Percentiles rank a stretch among this genome's conserved stretches.
Conservation (phyloP, 2,797 vertebrate species). For the Malurus splendens region DNA sequence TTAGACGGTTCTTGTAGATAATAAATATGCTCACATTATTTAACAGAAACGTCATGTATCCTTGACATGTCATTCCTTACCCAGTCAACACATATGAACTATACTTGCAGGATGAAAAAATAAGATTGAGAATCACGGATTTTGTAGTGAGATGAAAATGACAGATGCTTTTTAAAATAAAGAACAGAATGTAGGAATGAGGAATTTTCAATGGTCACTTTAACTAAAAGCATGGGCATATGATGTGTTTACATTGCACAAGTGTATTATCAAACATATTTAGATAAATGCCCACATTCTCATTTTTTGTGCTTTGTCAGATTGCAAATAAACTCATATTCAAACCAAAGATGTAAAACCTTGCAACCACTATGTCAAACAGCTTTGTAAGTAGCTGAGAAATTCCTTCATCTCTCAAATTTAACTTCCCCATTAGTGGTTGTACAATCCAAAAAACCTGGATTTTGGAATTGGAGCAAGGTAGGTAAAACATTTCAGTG, state of each 20-base stretch:
- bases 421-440: not conserved
- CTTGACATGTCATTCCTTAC: not conserved
- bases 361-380: not conserved
- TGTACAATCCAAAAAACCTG: not conserved
- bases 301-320: not conserved
- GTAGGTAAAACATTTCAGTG: not conserved
- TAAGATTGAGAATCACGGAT: not conserved
- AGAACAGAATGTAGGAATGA: not conserved
- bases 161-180: not conserved
- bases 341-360: not conserved
- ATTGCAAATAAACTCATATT: not conserved
- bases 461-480: not conserved
- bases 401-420: not conserved
- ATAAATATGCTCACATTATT: not conserved
- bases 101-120: not conserved
- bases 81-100: not conserved
- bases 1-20: not conserved
- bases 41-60: not conserved
- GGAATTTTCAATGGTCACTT: not conserved
- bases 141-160: not conserved
- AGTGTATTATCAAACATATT: not conserved
- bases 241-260: not conserved
- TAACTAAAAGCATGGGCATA: not conserved
- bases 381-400: not conserved
- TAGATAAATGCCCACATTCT: not conserved